These are phyloP conservation scores for Anabas testudineus DNA, from an alignment of 2,797 vertebrate genomes.

Conservation along the genomic window DNA sequence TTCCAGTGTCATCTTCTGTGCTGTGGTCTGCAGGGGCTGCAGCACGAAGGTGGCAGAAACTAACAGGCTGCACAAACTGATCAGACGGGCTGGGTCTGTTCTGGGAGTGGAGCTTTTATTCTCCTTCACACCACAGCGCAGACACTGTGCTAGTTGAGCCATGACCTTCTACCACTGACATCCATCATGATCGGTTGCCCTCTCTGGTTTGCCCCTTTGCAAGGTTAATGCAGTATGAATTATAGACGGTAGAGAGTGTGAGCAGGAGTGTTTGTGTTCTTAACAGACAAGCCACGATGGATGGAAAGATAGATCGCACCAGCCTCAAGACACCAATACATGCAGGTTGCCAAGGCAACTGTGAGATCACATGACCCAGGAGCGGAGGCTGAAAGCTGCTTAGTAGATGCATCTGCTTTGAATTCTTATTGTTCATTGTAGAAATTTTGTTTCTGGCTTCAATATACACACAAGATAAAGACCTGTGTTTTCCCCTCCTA, in stretches of 20 bases:
- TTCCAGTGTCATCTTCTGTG: no score
- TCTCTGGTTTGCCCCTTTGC: constrained; percentile 66
- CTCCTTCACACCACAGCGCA: constrained; percentile 11
- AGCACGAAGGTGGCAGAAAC: no score
- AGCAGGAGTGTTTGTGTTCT: not conserved
- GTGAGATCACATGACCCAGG: constrained; percentile 34
- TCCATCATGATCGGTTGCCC: constrained; percentile 84
- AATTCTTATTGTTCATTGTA: constrained; percentile 10
- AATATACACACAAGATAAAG: constrained; percentile 1
- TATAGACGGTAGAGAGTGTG: constrained; percentile 70
- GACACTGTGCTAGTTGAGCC: constrained; percentile 70
- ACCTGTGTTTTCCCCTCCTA: constrained; percentile 27
- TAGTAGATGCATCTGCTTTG: constrained; percentile 16
- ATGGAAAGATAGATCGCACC: constrained; percentile 14
- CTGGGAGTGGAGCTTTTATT: no score
- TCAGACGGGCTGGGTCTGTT: constrained; percentile 1
- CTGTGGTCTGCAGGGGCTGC: no score
- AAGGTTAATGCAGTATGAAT: constrained; percentile 87
- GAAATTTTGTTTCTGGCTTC: constrained; percentile 13
- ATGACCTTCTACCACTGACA: constrained; percentile 81
- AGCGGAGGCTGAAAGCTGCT: constrained; percentile 26
- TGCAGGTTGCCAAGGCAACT: constrained; percentile 63
- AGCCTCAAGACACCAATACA: constrained; percentile 68
- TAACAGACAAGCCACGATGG: not conserved
- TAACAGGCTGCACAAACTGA: no score